These are phyloP conservation scores for Mungos mungo DNA, from an alignment of 2,113 vertebrate genomes.

Conservation along the genomic window DNA sequence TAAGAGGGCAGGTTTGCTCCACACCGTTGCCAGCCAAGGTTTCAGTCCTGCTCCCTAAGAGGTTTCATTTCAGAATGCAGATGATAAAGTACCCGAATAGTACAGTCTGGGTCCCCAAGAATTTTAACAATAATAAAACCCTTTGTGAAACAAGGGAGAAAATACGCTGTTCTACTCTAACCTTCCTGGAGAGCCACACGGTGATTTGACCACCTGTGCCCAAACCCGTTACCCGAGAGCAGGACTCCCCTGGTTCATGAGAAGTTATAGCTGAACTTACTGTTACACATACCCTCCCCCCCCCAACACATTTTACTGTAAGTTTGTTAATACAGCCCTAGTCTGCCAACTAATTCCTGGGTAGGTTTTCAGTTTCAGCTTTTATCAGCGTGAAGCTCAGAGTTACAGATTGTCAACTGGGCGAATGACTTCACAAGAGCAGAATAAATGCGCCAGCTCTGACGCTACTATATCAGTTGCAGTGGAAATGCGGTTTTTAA, in stretches of 20 bases:
- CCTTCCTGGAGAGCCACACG: neutral
- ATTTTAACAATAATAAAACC: neutral
- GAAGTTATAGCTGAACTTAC: neutral
- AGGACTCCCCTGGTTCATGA: neutral
- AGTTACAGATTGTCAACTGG: neutral
- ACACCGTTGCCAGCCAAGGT: neutral
- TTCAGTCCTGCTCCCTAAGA: neutral
- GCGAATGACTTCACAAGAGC: neutral
- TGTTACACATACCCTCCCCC: neutral
- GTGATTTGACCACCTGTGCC: neutral
- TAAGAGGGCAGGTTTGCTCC: neutral
- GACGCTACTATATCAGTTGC: neutral
- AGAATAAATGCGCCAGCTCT: neutral
- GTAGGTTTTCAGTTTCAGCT: neutral
- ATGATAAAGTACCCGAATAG: slow-evolving; percentile 5
- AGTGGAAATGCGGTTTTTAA: neutral
- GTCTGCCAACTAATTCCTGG: neutral
- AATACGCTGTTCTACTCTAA: neutral
- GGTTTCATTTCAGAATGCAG: slow-evolving; percentile 46
- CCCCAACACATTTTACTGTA: neutral
- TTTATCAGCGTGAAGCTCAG: neutral
- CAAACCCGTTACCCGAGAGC: neutral
- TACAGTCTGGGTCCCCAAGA: neutral
- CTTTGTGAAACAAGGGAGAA: neutral
- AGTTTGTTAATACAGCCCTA: neutral